Evolutionary conservation across 2,888 invertebrate species (phyloP).

Genomic region (Oscheius sp.): DNA sequence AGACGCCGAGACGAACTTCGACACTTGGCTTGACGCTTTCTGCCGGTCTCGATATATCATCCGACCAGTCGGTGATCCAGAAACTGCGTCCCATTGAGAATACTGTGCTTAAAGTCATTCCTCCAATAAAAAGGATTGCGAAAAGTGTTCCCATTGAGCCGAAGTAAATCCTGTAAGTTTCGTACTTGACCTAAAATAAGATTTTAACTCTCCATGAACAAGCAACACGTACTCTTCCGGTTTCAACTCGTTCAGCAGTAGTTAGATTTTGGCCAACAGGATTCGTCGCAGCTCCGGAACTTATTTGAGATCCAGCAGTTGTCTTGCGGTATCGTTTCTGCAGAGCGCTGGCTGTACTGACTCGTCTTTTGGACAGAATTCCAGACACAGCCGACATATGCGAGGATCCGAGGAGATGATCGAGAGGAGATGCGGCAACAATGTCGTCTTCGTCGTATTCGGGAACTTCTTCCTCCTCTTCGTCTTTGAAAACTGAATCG

Average conservation of each 20-base stretch:
- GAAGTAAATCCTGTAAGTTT: slow-evolving; percentile 69
- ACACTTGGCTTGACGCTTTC: slow-evolving; percentile 46
- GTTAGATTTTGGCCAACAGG: slow-evolving; percentile 58
- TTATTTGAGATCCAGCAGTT: slow-evolving; percentile 15
- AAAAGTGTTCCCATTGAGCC: slow-evolving; percentile 67
- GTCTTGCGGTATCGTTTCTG: slow-evolving; percentile 36
- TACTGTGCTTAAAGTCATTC: slow-evolving; percentile 65
- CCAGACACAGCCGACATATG: slow-evolving; percentile 72
- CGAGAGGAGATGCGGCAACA: slow-evolving; percentile 48
- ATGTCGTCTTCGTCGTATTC: slow-evolving; percentile 46
- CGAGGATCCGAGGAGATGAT: slow-evolving; percentile 64
- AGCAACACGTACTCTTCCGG: slow-evolving; percentile 60
- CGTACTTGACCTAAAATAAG: slow-evolving; percentile 60
- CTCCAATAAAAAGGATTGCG: slow-evolving; percentile 60
- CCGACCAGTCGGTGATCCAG: slow-evolving; percentile 73
- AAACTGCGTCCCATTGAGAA: slow-evolving; percentile 70
- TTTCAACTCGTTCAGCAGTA: slow-evolving; percentile 67
- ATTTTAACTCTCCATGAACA: neutral
- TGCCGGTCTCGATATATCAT: slow-evolving; percentile 61
- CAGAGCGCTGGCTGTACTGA: slow-evolving; percentile 44
- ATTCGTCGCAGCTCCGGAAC: slow-evolving; percentile 29
- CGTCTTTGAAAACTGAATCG: slow-evolving; percentile 1
- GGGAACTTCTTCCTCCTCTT: slow-evolving; percentile 21
- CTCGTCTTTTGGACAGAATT: slow-evolving; percentile 55
- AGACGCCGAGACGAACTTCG: slow-evolving; percentile 65